Evolutionary conservation across 2,113 vertebrate genomes (phyloP).

Genomic region (Alethe diademata): DNA sequence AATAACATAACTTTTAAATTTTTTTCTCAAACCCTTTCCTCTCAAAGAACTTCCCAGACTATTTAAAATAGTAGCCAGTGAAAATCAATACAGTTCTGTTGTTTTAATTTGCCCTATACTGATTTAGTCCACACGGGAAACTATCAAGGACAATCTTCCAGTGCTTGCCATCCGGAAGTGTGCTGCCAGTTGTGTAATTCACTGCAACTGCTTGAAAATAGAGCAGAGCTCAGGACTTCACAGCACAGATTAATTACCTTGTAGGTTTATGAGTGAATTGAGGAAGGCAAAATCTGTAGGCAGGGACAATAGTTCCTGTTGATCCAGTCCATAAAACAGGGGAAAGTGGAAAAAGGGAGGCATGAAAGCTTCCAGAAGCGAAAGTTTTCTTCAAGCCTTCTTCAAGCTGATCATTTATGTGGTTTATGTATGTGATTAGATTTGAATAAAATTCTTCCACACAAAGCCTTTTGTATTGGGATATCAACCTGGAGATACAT

Average conservation of each 20-base stretch:
- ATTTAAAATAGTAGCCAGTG: background rate
- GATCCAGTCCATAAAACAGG: background rate
- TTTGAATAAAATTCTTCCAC: background rate
- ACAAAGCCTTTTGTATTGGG: background rate
- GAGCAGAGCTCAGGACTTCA: background rate
- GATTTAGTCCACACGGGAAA: background rate
- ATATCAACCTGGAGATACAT: background rate
- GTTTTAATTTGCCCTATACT: background rate
- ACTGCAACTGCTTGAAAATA: background rate
- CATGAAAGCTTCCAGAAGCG: background rate
- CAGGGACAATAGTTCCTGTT: background rate
- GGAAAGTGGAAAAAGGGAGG: background rate
- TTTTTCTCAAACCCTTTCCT: background rate
- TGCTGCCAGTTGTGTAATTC: background rate
- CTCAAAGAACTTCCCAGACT: background rate
- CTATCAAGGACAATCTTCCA: background rate
- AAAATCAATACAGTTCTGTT: background rate
- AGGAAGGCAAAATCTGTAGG: background rate
- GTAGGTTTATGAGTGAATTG: background rate
- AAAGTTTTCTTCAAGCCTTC: background rate
- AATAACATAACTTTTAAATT: background rate
- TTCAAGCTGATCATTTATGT: background rate
- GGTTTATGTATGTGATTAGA: background rate
- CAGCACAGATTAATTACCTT: background rate
- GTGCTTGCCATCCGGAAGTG: background rate